Evolutionary conservation across 2,888 invertebrate species (phyloP), one percentile per base, ranked within the genome.

Genomic region (Himalopsyche tibetana): DNA sequence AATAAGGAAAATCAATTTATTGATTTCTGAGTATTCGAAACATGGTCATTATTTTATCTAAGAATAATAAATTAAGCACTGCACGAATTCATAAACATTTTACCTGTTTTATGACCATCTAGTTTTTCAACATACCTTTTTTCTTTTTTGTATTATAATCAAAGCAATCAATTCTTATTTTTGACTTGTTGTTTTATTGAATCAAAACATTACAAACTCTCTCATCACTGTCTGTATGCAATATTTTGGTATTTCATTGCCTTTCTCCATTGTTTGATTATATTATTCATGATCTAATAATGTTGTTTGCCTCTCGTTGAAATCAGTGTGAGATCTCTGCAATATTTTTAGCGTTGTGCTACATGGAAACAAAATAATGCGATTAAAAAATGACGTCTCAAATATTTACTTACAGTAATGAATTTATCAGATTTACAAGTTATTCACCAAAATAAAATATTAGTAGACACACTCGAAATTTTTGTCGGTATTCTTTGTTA

Each of bases 21-120:
- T 63, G 28, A 19, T 63, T 63, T 63, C 63, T 28, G 28, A 19
- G 63, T 63, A 63, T 63, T 63, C 19, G 63, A 63, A 63, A 63
- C 19, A 28, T 19, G 28, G 63, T 19, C 28, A 63, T 63, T 63
- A 63, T 63, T 19, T 51, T 63, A 63, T 63, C 8, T 19, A 28
- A 19, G 19, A 63, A 19, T 63, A 63, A 63, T 63, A 63, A 19
- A 63, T 9, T 63, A 9, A 28, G 3, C 19, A 11, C 11, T 2
- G 63, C 63, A 63, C 63, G 63, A 63, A 19, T 9, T 63, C 19
- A 63, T 63, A 63, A 63, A 63, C n/a, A 19, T n/a, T 63, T 63
- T 63, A 63, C 63, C 63, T 63, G 63, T 63, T 63, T 56, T 63
- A 63, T 63, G 63, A 28, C 63, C 63, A 19, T 63, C 63, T 63